Percentiles rank a stretch among this genome's conserved stretches.
Conservation (phyloP, 2,888 invertebrate genomes). For the Pachliopta kotzebuea region DNA sequence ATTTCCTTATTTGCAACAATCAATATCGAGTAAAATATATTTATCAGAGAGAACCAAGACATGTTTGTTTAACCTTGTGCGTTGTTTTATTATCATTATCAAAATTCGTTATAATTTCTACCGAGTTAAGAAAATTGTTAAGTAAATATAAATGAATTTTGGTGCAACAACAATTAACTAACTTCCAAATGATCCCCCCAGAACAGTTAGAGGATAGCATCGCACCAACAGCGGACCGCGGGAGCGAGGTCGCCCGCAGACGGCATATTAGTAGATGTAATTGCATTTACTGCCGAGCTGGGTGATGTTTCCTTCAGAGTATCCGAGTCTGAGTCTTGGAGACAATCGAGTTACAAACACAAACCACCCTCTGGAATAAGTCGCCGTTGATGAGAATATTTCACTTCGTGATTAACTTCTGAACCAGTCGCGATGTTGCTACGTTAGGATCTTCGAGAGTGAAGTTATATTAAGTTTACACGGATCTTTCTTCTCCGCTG, state of each 20-base stretch:
- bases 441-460: slow-evolving; percentile 2
- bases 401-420: slow-evolving; percentile 62
- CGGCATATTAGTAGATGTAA: slow-evolving; percentile 75
- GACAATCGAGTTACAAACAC: slow-evolving; percentile 75
- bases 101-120: no score
- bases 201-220: slow-evolving; percentile 66
- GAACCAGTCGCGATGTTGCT: slow-evolving; percentile 18
- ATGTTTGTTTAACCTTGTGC: slow-evolving; percentile 4
- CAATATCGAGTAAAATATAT: slow-evolving; percentile 73
- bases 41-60: slow-evolving; percentile 14
- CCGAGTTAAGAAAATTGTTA: no score
- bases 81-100: no score
- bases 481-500: slow-evolving; percentile 23
- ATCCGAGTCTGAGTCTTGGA: slow-evolving; percentile 67
- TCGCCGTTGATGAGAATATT: slow-evolving; percentile 70
- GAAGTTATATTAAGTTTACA: slow-evolving; percentile 11
- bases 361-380: slow-evolving; percentile 73
- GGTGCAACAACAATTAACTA: slow-evolving; percentile 59
- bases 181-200: slow-evolving; percentile 60
- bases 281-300: slow-evolving; percentile 76
- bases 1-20: slow-evolving; percentile 80
- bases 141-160: slow-evolving; percentile 23
- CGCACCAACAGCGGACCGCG: slow-evolving; percentile 48
- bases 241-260: slow-evolving; percentile 62
- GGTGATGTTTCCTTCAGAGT: slow-evolving; percentile 71